Percentiles rank a stretch among this genome's conserved stretches.
phyloP scores from a whole-genome alignment of 1,140 invertebrate species.

The Drosophila orena region DNA sequence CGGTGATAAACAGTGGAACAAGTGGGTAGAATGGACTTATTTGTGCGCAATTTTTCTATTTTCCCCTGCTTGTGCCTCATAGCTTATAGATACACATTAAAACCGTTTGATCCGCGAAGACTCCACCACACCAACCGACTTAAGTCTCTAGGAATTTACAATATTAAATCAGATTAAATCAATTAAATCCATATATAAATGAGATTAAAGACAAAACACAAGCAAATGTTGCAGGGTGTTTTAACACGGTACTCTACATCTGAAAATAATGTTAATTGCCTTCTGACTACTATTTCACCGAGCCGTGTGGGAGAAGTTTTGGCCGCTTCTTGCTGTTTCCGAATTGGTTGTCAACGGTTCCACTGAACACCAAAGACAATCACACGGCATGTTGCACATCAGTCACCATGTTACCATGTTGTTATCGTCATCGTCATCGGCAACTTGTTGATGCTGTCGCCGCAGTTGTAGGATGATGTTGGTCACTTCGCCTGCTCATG shows the following conservation, averaged over 20 bases:
- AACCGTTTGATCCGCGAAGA: neutral
- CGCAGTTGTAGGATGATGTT: neutral
- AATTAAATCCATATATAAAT: too few species aligned
- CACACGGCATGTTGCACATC: constrained; percentile 16
- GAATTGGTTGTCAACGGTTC: constrained; percentile 57
- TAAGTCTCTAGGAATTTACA: neutral
- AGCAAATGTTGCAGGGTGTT: neutral
- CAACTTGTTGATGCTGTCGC: constrained; percentile 49
- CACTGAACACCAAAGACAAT: constrained; percentile 12
- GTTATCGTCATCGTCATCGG: constrained; percentile 61
- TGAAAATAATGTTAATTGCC: too few species aligned
- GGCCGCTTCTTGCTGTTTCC: neutral
- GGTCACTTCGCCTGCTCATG: neutral
- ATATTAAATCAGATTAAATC: too few species aligned
- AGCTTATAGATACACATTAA: too few species aligned
- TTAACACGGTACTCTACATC: too few species aligned
- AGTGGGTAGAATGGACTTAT: neutral
- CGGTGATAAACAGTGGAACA: constrained; percentile 4
- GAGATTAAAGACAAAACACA: neutral
- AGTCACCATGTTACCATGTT: constrained; percentile 32
- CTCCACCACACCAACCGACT: neutral
- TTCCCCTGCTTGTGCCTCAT: too few species aligned
- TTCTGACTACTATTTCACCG: too few species aligned
- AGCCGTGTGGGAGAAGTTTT: too few species aligned
- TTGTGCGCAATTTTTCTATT: neutral